Base-by-base conservation (phyloP, 2,113 vertebrate genomes). In the Campylorhamphus procurvoides region DNA sequence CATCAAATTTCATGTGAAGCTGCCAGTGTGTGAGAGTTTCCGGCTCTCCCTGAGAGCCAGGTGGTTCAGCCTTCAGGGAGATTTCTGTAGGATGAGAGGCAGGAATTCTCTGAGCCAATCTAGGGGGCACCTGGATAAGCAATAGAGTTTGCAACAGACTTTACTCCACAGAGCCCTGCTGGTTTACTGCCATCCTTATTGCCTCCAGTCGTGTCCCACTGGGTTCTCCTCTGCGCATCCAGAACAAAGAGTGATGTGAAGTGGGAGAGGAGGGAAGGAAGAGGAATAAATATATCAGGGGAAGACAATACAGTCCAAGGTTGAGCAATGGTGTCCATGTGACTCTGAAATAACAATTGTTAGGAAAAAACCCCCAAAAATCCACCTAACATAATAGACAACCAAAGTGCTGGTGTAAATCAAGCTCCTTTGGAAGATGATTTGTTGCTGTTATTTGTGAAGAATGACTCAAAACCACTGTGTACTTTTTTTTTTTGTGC, bases 161-260 rank as follows among this genome's bases (percentile, higher is more conserved):
- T 88, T 16, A 35, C 53, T 67, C 8, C 40, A 18, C 46, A 35
- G 91, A 94, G 81, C 63, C 87, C 89, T 59, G 75, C 89, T 91
- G 96, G 63, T 95, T 96, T 92, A 77, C 84, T 92, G 88, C 90
- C 77, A 27, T 89, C 64, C 86, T 89, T 74, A 72, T 20, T 87
- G 94, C 94, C 86, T 91, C 73, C 83, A 92, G 93, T 80, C 69
- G 25, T 17, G 42, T 90, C 92, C 93, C 88, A 76, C 85, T 79
- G 91, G 90, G 69, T 37, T 93, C 87, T 71, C 47, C 77, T 92
- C 33, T 0, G 50, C 71, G 18, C 29, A 46, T 49, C 29, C 86
- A 87, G 76, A 96, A 97, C 95, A 96, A 89, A 97, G 95, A 80
- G 56, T 77, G 53, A 35, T 59, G 31, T 33, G 47, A 84, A 71